A percentile compares a stretch with the other conserved stretches of the same genome.
Conservation (phyloP, 2,797 vertebrate genomes). For the Naso thynnoides region DNA sequence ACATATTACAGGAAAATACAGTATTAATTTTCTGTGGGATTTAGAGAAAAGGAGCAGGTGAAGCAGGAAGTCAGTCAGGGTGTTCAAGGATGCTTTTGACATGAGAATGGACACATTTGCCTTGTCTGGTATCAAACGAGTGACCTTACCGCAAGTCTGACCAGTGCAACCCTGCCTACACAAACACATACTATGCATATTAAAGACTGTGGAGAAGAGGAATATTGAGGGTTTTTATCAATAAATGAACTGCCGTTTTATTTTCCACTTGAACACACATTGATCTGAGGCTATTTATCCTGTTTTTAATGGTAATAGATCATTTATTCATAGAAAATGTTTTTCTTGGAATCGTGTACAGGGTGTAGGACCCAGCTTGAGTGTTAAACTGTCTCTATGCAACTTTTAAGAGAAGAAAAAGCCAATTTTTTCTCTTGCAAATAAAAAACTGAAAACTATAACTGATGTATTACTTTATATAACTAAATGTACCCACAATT, state of each 20-base stretch:
- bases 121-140: background rate
- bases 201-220: conserved; percentile 5
- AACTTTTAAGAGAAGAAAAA: background rate
- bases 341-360: conserved; percentile 18
- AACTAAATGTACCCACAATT: background rate
- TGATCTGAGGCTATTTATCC: conserved; percentile 30
- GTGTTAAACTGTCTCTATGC: background rate
- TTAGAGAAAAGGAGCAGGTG: background rate
- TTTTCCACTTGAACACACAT: conserved; percentile 32
- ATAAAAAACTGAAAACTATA: conserved; percentile 2
- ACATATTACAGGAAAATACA: background rate
- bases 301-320: conserved; percentile 20
- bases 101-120: background rate
- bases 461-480: too few relatives aligned
- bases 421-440: background rate
- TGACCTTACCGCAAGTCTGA: background rate
- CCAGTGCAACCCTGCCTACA: background rate
- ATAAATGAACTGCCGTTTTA: conserved; percentile 33
- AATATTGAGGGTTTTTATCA: conserved; percentile 35
- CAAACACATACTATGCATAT: conserved; percentile 3
- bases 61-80: background rate
- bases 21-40: conserved; percentile 2
- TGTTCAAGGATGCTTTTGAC: background rate
- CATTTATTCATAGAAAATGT: conserved; percentile 17
- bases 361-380: background rate